Base-by-base conservation (phyloP, 2,888 invertebrate species). In the Eupithecia subfuscata region DNA sequence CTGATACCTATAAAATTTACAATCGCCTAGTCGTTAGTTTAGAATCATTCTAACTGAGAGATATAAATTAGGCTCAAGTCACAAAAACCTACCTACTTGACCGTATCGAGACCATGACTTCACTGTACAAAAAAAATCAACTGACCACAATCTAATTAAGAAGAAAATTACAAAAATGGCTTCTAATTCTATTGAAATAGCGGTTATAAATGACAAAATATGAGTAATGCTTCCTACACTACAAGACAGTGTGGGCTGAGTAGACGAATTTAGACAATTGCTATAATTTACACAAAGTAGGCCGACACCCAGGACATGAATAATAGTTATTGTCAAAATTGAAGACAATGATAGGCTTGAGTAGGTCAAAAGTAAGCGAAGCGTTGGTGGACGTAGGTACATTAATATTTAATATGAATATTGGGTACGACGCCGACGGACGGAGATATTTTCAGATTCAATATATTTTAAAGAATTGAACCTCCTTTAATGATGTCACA, bases 261-360 rank as follows among this genome's bases (percentile, higher is more conserved):
- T 76, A 80, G 80, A 83, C 84, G 83, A 85, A 87, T 90, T 89
- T 88, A 85, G 86, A 87, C 89, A 89, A 90, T 91, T 87, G 85
- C 81, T 83, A 83, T 88, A 85, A 88, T 87, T 82, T 80, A 82
- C 69, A 79, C 78, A 78, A 90, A 88, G 86, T 90, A 82, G 91
- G 89, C 81, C 90, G 85, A 80, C 85, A 82, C 87, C 87, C 89
- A 86, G 87, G 87, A 88, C 84, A 78, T 85, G 85, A 84, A 81
- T 84, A 81, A 85, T 83, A 80, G 77, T 79, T 80, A 84, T 84
- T 85, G 84, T 83, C 80, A 82, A 82, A 82, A 84, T 86, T 85
- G 83, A 82, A 75, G 81, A 77, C 71, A 79, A 80, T 81, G 72
- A 79, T 77, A 80, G 70, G 76, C 68, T 75, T 78, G 71, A 83